Evolutionary conservation across 2,113 vertebrate species (phyloP).

Genomic region (Eretmochelys imbricata): DNA sequence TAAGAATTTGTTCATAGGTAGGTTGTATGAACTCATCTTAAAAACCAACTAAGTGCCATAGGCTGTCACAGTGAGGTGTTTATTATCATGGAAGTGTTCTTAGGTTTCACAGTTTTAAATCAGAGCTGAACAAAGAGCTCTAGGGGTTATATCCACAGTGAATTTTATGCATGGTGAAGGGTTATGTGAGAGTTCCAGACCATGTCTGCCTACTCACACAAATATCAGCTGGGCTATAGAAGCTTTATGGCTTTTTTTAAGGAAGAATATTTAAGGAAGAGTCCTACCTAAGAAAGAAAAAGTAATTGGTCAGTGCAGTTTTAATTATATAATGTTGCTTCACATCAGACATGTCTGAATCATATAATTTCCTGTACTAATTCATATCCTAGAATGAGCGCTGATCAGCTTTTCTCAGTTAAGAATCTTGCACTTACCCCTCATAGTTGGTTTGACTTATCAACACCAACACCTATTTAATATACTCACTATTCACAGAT

Average conservation of each 20-base stretch:
- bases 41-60: constrained; percentile 49
- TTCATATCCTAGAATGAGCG: background rate
- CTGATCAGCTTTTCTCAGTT: rapidly evolving
- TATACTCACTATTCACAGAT: background rate
- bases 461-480: background rate
- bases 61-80: constrained; percentile 63
- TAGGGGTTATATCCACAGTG: constrained; percentile 66
- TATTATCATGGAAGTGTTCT: constrained; percentile 67
- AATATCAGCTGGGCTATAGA: constrained; percentile 44
- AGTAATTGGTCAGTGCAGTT: background rate
- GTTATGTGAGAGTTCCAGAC: constrained; percentile 60
- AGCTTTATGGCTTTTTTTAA: background rate
- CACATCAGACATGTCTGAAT: rapidly evolving
- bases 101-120: constrained; percentile 69
- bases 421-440: background rate
- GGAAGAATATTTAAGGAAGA: too few species aligned
- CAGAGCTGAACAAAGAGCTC: constrained; percentile 55
- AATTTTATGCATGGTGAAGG: constrained; percentile 71
- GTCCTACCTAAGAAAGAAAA: background rate
- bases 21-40: constrained; percentile 10
- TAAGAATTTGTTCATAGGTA: background rate
- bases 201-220: constrained; percentile 20
- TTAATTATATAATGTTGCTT: background rate
- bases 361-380: rapidly evolving
- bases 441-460: background rate